A percentile compares a stretch with the other conserved stretches of the same genome.
These are phyloP conservation scores for Orthonevra nobilis DNA, from an alignment of 2,888 invertebrate genomes.

Conservation along the genomic window DNA sequence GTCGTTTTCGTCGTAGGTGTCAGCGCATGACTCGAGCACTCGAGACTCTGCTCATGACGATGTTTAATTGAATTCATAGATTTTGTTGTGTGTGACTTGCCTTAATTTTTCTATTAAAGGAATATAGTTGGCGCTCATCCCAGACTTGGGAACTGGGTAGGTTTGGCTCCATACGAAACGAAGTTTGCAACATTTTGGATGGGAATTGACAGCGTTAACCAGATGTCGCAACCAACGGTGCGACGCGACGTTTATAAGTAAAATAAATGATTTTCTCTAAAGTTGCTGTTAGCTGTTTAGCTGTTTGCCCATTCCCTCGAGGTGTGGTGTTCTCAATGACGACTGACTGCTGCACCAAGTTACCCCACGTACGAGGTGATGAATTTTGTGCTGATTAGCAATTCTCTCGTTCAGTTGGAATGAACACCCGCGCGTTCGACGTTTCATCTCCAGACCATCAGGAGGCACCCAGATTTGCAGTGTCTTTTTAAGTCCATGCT, in stretches of 20 bases:
- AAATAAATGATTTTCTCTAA: conserved; percentile 65
- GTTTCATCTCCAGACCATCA: conserved; percentile 64
- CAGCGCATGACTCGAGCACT: conserved; percentile 65
- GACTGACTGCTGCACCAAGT: conserved; percentile 68
- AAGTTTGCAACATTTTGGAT: conserved; percentile 30
- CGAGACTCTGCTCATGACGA: conserved; percentile 38
- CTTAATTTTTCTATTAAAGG: conserved; percentile 54
- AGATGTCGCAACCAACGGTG: conserved; percentile 70
- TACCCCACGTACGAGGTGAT: conserved; percentile 70
- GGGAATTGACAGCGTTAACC: conserved; percentile 69
- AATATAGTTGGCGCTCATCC: conserved; percentile 63
- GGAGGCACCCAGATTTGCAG: conserved; percentile 54
- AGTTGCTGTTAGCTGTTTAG: conserved; percentile 48
- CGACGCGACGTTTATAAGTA: conserved; percentile 56
- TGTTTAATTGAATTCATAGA: conserved; percentile 61
- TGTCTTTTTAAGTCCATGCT: conserved; percentile 17
- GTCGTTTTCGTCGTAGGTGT: conserved; percentile 65
- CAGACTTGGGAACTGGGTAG: conserved; percentile 62
- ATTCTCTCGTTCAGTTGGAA: conserved; percentile 56
- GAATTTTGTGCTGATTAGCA: conserved; percentile 70
- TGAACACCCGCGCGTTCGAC: conserved; percentile 69
- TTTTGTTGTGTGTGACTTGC: conserved; percentile 58
- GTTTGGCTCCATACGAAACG: conserved; percentile 54
- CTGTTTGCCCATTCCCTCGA: conserved; percentile 49
- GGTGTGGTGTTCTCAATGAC: conserved; percentile 69